A percentile compares a stretch with the other conserved stretches of the same genome.
These are phyloP conservation scores for Gymnocypris eckloni DNA, from an alignment of 2,797 vertebrate genomes.

Conservation along the genomic window DNA sequence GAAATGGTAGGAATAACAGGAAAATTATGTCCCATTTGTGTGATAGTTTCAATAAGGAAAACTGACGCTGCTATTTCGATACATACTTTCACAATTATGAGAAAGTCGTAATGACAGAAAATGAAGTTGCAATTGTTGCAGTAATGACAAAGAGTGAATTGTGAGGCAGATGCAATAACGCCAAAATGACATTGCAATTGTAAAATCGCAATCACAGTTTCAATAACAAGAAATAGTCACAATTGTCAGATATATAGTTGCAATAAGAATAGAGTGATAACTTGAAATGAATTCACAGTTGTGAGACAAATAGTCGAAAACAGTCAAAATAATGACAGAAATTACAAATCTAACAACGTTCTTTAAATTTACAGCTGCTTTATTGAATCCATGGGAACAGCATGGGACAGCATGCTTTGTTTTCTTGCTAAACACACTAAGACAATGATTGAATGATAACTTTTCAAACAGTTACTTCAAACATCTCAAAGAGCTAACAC, in stretches of 20 bases:
- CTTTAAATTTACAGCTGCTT: slow-evolving; percentile 60
- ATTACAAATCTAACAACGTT: background rate
- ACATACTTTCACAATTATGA: background rate
- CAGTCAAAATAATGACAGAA: background rate
- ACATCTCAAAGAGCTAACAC: slow-evolving; percentile 35
- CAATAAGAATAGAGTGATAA: background rate
- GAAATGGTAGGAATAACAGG: background rate
- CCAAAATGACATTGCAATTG: background rate
- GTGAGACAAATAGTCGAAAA: background rate
- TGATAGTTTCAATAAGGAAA: background rate
- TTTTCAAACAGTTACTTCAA: slow-evolving; percentile 38
- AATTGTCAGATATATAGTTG: background rate
- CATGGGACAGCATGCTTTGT: slow-evolving; percentile 59
- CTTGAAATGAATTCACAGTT: background rate
- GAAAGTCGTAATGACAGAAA: background rate
- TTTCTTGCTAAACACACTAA: slow-evolving; percentile 52
- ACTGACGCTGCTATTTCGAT: background rate
- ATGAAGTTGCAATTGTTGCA: background rate
- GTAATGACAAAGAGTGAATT: background rate
- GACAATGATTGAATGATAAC: slow-evolving; percentile 39
- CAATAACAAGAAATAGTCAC: background rate
- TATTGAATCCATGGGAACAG: slow-evolving; percentile 67
- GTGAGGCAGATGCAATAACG: background rate
- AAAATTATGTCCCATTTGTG: background rate
- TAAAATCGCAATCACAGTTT: background rate